Evolutionary conservation across 2,113 vertebrate species (phyloP), one percentile per base, ranked within the genome.

Genomic region (Petrocephalus microphthalmus): DNA sequence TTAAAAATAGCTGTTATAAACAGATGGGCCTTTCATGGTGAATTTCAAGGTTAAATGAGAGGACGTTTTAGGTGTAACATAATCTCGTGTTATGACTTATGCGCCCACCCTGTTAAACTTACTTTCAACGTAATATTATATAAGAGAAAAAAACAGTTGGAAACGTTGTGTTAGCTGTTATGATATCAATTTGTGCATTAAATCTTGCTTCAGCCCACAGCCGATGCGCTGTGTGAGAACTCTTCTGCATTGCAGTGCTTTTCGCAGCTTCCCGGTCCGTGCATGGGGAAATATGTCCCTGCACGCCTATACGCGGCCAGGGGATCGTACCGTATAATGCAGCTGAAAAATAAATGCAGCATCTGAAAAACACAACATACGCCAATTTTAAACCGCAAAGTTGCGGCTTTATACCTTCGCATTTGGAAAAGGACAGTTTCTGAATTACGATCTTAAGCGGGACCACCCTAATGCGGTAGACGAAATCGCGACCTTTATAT

Each of bases 161-260:
- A 88, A 53, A 42, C 71, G 42, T 78, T 64, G 17, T 19, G 33
- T 81, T 29, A n/a, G 71, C 15, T 81, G 15, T 54, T 56, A 42
- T 13, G 49, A 52, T 51, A 42, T n/a, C 53, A 42, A 60, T 86
- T 25, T 57, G 19, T 45, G 7, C 37, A 29, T 42, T 37, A 42
- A 85, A 87, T 71, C 83, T 78, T 87, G 45, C 45, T 49, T 47
- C 5, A 45, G 81, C 81, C 10, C 81, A 49, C 33, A 78, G 71
- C 71, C 29, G 71, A 78, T 42, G 33, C 33, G 33, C 29, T 29
- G 53, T 54, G 60, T 20, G 60, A 22, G 88, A 85, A 87, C 90
- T 94, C 93, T 92, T 95, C 95, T 96, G 95, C 95, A 96, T 95
- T 96, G 95, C 95, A 92, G 95, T 95, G 93, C 94, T 94, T 94